phyloP scores from a whole-genome alignment of 2,113 vertebrate species.

The Larimichthys polyactis region DNA sequence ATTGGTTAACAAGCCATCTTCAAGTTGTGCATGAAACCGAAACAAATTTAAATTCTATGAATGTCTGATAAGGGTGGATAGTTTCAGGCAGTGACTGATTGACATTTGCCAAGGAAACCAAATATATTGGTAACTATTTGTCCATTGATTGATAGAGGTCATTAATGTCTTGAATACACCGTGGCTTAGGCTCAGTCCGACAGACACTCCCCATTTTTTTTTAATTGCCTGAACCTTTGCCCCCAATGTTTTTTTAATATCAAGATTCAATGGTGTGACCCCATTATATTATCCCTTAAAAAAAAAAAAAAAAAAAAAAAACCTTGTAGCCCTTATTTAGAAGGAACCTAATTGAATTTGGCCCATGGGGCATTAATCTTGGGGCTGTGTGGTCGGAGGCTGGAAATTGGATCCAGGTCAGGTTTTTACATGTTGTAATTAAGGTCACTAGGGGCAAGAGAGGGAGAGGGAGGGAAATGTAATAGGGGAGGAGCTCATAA shows the following conservation, averaged over 20 bases:
- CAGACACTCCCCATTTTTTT: not conserved
- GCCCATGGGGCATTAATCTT: slow-evolving; percentile 72
- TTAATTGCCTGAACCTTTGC: slow-evolving; percentile 38
- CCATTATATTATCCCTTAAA: slow-evolving; percentile 38
- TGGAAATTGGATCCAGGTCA: slow-evolving; percentile 78
- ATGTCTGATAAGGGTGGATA: not conserved
- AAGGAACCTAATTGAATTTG: slow-evolving; percentile 80
- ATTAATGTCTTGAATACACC: not conserved
- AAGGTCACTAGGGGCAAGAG: slow-evolving; percentile 68
- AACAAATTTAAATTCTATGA: not conserved
- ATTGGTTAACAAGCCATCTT: too few species aligned
- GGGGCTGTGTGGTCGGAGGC: slow-evolving; percentile 50
- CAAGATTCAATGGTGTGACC: slow-evolving; percentile 11
- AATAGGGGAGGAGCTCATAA: not conserved
- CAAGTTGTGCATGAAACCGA: not conserved
- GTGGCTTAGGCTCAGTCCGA: not conserved
- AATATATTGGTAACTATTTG: slow-evolving; percentile 11
- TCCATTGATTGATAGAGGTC: slow-evolving; percentile 31
- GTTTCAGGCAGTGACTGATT: not conserved
- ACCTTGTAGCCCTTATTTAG: slow-evolving; percentile 52
- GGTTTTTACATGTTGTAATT: slow-evolving; percentile 82
- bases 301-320: not conserved
- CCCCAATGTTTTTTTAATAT: not conserved
- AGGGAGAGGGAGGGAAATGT: slow-evolving; percentile 10
- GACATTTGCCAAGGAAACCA: not conserved